These are phyloP conservation scores for Nestor notabilis DNA, from an alignment of 2,113 vertebrate genomes.

Conservation along the genomic window DNA sequence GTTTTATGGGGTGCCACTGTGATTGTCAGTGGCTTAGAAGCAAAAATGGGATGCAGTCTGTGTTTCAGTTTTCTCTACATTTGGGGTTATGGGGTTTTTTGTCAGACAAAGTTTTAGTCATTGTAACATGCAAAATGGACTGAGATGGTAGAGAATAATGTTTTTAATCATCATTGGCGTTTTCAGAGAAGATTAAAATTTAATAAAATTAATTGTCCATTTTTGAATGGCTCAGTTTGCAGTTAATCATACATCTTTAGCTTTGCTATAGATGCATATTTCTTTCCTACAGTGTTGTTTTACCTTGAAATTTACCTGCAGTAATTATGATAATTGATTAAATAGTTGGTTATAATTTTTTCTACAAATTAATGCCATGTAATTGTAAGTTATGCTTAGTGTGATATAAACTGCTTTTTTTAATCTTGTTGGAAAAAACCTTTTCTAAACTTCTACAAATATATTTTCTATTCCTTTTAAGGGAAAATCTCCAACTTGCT, in stretches of 20 bases:
- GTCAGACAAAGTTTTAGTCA: constrained; percentile 57
- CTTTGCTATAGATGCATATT: constrained; percentile 6
- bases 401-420: constrained; percentile 1
- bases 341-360: constrained; percentile 6
- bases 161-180: constrained; percentile 75
- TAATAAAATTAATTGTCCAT: constrained; percentile 76
- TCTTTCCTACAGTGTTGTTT: background rate
- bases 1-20: background rate
- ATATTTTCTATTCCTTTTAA: background rate
- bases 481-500: background rate
- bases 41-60: background rate
- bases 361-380: background rate
- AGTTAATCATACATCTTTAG: constrained; percentile 66
- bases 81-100: background rate
- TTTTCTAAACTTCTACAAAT: background rate
- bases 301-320: background rate
- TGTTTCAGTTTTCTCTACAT: background rate
- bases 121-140: constrained; percentile 47
- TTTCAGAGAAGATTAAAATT: constrained; percentile 73
- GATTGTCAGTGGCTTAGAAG: background rate
- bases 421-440: background rate
- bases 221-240: constrained; percentile 65
- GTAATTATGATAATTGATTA: constrained; percentile 28
- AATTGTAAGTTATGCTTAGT: background rate
- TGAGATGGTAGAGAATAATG: constrained; percentile 67